A percentile compares a stretch with the other conserved stretches of the same genome.
phyloP scores from a whole-genome alignment of 2,888 invertebrate species.

The Liodrosophila aerea region DNA sequence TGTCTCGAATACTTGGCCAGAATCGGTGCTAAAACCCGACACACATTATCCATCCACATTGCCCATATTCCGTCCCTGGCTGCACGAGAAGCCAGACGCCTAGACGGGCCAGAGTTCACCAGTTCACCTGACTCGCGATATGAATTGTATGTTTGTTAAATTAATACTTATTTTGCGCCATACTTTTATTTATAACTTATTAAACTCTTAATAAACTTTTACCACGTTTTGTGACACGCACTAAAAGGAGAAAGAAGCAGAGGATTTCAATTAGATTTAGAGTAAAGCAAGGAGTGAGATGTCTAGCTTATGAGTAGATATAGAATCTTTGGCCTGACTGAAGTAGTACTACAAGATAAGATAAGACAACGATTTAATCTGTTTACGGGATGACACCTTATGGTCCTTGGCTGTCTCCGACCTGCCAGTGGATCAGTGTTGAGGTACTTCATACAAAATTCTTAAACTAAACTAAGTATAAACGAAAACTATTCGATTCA shows the following conservation, averaged over 20 bases:
- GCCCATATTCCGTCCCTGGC: slow-evolving; percentile 95
- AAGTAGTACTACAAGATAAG: no score
- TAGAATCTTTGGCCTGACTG: no score
- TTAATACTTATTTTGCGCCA: slow-evolving; percentile 43
- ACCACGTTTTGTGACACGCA: slow-evolving; percentile 34
- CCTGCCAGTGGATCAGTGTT: no score
- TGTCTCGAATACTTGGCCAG: slow-evolving; percentile 83
- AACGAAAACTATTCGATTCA: no score
- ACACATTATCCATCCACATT: slow-evolving; percentile 96
- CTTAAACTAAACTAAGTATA: no score
- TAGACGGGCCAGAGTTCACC: slow-evolving; percentile 24
- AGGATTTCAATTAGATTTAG: no score
- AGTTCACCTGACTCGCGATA: slow-evolving; percentile 1
- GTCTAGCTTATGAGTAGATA: no score
- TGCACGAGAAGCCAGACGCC: slow-evolving; percentile 86
- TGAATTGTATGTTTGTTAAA: slow-evolving; percentile 41
- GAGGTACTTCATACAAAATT: no score
- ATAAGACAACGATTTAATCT: no score
- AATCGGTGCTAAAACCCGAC: slow-evolving; percentile 88
- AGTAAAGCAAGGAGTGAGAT: no score
- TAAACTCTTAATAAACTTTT: slow-evolving; percentile 45
- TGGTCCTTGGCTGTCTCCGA: no score
- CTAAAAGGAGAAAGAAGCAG: slow-evolving; percentile 21
- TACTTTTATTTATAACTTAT: slow-evolving; percentile 61
- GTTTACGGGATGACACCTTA: no score